phyloP scores from a whole-genome alignment of 2,797 vertebrate genomes.

The Lepus townsendii region DNA sequence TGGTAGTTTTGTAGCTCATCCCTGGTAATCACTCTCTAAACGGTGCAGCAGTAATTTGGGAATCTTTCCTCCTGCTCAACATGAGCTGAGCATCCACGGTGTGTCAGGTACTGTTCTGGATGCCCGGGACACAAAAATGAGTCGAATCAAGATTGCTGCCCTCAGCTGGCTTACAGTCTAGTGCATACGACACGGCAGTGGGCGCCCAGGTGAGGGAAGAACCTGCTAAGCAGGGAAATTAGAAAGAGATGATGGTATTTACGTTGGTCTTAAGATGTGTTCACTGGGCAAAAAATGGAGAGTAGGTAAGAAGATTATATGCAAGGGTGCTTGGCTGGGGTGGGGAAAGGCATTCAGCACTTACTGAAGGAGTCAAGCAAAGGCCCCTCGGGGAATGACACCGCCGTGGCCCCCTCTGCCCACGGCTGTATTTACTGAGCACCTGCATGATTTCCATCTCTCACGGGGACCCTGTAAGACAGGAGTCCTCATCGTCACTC shows the following conservation, averaged over 20 bases:
- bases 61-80: not conserved
- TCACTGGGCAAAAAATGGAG: not conserved
- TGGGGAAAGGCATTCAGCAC: accelerated
- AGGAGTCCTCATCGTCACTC: not conserved
- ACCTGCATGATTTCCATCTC: not conserved
- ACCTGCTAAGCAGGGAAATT: not conserved
- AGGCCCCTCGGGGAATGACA: not conserved
- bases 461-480: not conserved
- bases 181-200: accelerated
- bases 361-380: not conserved
- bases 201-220: not conserved
- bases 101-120: not conserved
- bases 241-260: not conserved
- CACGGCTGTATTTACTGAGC: not conserved
- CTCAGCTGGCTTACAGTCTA: not conserved
- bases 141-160: not conserved
- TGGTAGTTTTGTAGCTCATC: not conserved
- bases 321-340: not conserved
- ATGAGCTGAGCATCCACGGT: not conserved
- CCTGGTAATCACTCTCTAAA: not conserved
- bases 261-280: not conserved
- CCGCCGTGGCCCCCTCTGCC: not conserved
- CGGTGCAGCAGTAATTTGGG: not conserved
- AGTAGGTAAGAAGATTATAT: not conserved
- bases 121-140: not conserved